Base-by-base conservation (phyloP, 2,888 invertebrate species). In the Monopis laevigella region DNA sequence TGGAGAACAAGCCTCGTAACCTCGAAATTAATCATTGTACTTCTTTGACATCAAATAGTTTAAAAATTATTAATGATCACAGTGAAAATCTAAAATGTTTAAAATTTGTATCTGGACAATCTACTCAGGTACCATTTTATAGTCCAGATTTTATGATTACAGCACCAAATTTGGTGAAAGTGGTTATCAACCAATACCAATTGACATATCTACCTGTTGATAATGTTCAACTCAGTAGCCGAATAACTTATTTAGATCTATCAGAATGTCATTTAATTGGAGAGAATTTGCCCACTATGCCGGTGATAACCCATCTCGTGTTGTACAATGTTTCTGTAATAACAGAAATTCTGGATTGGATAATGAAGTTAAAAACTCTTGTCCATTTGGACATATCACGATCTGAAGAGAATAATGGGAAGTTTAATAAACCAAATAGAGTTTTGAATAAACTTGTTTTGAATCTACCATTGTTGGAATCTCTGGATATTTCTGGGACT, bases 401-500 rank as follows among this genome's bases (percentile, higher is more conserved):
- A 50, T 86, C 84, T 1, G 83, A 84, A 54, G 85, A 86, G 44
- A 86, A 87, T 34, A 85, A 88, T 49, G 91, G 92, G 3, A 86
- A 84, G 46, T 96, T 89, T 63, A 81, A 84, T 24, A 85, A 88
- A 52, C 92, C 93, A 2, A 92, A 90, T 69, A 82, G 85, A 46
- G 78, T 88, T 19, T 72, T 98, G 28, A 77, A 86, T 14, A 82
- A 83, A 50, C 74, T 98, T 26, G 87, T 96, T 8, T 82, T 83
- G 39, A 86, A 82, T 58, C 80, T 98, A 53, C 90, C 91, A 0
- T 66, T 86, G 39, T 73, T 98, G 44, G 85, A 86, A 29, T 92
- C 92, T 16, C 74, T 98, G 52, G 98, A 98, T 71, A 95, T 98
- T 59, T 96, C 97, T 2, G 96, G 96, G 10, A 98, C 98, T 12